A percentile compares a stretch with the other conserved stretches of the same genome.
phyloP scores from a whole-genome alignment of 2,888 invertebrate species.

The Pyralis farinalis region DNA sequence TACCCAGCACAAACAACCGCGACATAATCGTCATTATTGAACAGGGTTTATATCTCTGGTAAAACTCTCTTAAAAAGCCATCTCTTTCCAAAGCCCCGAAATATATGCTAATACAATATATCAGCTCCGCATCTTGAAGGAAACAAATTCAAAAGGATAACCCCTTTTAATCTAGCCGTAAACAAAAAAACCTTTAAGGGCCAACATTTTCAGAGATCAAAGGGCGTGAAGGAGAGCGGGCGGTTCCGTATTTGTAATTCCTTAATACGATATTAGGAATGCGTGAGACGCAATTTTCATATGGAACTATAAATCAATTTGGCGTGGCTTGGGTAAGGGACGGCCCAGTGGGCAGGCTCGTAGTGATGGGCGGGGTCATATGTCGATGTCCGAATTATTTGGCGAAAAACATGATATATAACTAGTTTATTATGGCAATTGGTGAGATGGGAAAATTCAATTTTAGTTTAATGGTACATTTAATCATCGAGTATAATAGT shows the following conservation, averaged over 20 bases:
- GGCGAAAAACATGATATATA: no score
- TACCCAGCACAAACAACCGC: no score
- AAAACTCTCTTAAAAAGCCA: no score
- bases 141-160: constrained; percentile 40
- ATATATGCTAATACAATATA: constrained; percentile 15
- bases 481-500: no score
- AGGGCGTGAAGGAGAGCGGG: constrained; percentile 22
- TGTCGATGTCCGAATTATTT: no score
- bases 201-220: constrained; percentile 37
- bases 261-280: constrained; percentile 42
- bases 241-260: constrained; percentile 31
- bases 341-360: constrained; percentile 32
- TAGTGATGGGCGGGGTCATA: constrained; percentile 23
- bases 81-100: background rate
- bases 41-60: no score
- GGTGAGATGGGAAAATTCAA: no score
- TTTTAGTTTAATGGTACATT: no score
- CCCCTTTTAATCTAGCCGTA: constrained; percentile 55
- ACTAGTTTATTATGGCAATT: no score
- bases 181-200: constrained; percentile 49
- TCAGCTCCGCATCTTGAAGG: constrained; percentile 19
- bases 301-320: constrained; percentile 58
- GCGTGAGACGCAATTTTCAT: constrained; percentile 51
- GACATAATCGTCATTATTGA: no score
- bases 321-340: constrained; percentile 27